Evolutionary conservation across 1,140 invertebrate genomes (phyloP), one percentile per base, ranked within the genome.

Genomic region (Drosophila orena): DNA sequence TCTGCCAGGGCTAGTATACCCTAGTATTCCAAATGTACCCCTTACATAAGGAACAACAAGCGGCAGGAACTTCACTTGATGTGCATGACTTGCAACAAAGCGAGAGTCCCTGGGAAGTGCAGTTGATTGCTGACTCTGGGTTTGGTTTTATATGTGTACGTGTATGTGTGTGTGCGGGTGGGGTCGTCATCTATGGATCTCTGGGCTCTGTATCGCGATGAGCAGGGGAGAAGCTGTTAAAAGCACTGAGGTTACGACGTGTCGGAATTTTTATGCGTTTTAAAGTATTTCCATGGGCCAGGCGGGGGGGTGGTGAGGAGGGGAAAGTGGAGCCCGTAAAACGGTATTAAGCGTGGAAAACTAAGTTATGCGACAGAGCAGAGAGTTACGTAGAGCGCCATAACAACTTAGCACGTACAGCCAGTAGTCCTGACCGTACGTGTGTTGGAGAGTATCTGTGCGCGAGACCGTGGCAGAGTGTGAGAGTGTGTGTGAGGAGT

Each of bases 251-350:
- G 81, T 89, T 89, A 89, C 84, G 85, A 89, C 84, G 84, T 89
- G 83, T 84, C 72, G 79, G 84, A 90, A 89, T 89, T 89, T 89
- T 89, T 89, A 89, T 89, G 77, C 79, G 84, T 84, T 89, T 89
- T 89, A 89, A 89, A 89, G 84, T 89, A 89, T 89, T 89, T 89
- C 77, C 80, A 53, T 22, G 59, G 37, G 37, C 54, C 70, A 17
- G 47, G 60, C 40, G 34, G 34, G 15, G 30, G 27, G 34, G 35
- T 5, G 37, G 12, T 22, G 20, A 37, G 12, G 12, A 4, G 35
- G 37, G 12, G 37, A 14, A 30, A 44, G 20, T 46, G 61, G 72
- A 43, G 61, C 46, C 76, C 79, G 84, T 89, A 88, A 83, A 89
- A 88, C 84, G 83, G 84, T 88, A 89, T 90, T 90, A 88, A 86